Evolutionary conservation across 2,113 vertebrate species (phyloP).

Genomic region (Naja naja): DNA sequence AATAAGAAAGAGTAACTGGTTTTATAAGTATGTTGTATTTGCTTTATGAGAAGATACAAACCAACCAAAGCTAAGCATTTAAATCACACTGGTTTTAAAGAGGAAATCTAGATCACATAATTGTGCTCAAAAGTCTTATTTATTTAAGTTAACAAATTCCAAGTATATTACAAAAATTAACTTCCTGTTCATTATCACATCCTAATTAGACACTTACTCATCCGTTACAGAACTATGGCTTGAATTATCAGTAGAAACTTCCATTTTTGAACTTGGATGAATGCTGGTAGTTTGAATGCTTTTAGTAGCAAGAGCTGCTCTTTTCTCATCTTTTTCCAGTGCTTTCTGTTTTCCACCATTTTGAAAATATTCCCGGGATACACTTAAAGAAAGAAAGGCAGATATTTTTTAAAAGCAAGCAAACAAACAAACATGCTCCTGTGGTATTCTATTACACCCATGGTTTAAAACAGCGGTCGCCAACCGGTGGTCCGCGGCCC

Average conservation of each 20-base stretch:
- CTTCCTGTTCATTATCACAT: neutral
- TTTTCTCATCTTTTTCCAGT: conserved; percentile 94
- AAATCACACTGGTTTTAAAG: neutral
- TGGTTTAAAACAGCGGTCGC: neutral
- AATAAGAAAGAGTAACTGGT: neutral
- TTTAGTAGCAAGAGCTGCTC: conserved; percentile 73
- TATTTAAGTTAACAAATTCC: neutral
- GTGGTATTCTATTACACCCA: neutral
- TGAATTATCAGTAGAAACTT: conserved; percentile 65
- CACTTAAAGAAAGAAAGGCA: conserved; percentile 69
- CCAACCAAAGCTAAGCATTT: neutral
- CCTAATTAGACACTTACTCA: conserved; percentile 69
- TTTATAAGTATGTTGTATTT: neutral
- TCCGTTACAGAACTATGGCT: conserved; percentile 68
- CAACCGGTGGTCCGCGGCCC: too few species aligned
- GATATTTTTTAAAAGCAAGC: neutral
- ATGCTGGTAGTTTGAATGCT: conserved; percentile 69
- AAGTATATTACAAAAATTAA: conserved; percentile 5
- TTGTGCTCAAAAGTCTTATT: neutral
- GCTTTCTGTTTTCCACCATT: conserved; percentile 93
- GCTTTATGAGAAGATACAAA: neutral
- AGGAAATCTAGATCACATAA: neutral
- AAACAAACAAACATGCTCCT: neutral
- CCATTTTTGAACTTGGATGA: conserved; percentile 65
- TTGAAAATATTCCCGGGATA: conserved; percentile 95